Evolutionary conservation across 2,797 vertebrate genomes (phyloP).

Genomic region (Dendrocincla tyrannina): DNA sequence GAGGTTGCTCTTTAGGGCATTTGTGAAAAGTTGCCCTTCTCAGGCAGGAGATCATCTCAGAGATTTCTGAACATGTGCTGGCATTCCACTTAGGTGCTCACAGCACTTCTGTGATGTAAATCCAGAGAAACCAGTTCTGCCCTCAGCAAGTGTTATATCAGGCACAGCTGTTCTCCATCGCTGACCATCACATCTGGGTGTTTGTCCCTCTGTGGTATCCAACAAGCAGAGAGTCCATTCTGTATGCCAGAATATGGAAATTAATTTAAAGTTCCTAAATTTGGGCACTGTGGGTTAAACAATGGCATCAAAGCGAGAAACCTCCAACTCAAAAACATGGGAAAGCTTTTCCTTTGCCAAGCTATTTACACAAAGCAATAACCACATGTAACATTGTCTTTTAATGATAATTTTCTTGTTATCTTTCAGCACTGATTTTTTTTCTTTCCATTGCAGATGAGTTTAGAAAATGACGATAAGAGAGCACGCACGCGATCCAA

Average conservation of each 20-base stretch:
- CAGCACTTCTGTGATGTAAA: neutral
- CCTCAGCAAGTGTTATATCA: neutral
- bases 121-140: neutral
- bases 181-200: neutral
- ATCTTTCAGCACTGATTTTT: neutral
- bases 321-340: fast-evolving
- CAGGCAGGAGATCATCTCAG: neutral
- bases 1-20: neutral
- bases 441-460: slow-evolving; percentile 85
- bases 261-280: neutral
- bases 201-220: neutral
- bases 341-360: neutral
- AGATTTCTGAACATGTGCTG: neutral
- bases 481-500: slow-evolving; percentile 92
- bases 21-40: neutral
- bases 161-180: neutral
- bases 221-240: neutral
- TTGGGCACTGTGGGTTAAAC: neutral
- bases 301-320: neutral
- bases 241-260: neutral
- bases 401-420: neutral
- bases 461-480: slow-evolving; percentile 90
- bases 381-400: fast-evolving
- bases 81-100: neutral
- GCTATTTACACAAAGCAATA: neutral